A percentile compares a stretch with the other conserved stretches of the same genome.
These are phyloP conservation scores for Polia nebulosa DNA, from an alignment of 2,888 invertebrate genomes.

Conservation along the genomic window DNA sequence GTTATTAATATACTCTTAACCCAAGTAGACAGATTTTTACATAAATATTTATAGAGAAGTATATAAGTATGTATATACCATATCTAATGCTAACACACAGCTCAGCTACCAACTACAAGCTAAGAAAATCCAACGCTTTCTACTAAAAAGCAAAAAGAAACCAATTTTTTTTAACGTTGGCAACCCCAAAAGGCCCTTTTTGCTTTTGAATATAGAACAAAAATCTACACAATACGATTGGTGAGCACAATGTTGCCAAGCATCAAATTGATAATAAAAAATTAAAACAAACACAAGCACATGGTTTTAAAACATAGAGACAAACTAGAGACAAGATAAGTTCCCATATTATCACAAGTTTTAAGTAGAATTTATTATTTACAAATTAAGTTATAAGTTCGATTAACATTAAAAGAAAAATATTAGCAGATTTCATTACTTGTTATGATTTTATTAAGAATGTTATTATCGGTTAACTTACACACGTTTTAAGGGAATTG, in stretches of 20 bases:
- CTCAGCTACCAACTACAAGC: slow-evolving; percentile 86
- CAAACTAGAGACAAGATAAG: slow-evolving; percentile 62
- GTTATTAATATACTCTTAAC: slow-evolving; percentile 67
- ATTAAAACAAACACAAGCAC: slow-evolving; percentile 89
- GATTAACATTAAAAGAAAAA: background rate
- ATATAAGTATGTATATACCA: slow-evolving; percentile 73
- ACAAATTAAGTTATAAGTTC: background rate
- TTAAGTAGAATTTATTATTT: slow-evolving; percentile 19
- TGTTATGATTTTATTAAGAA: no score
- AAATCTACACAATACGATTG: slow-evolving; percentile 73
- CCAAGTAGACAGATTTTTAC: slow-evolving; percentile 75
- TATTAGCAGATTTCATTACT: no score
- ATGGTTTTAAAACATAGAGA: slow-evolving; percentile 77
- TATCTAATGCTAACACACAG: slow-evolving; percentile 79
- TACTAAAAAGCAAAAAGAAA: slow-evolving; percentile 86
- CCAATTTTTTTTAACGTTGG: slow-evolving; percentile 64
- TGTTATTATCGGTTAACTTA: no score
- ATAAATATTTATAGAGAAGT: slow-evolving; percentile 73
- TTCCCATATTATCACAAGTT: slow-evolving; percentile 64
- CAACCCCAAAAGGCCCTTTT: slow-evolving; percentile 79
- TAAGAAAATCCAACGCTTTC: slow-evolving; percentile 82
- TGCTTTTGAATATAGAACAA: slow-evolving; percentile 77
- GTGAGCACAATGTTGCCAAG: slow-evolving; percentile 91
- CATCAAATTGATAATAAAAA: slow-evolving; percentile 91
- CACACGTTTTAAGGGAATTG: no score